phyloP scores from a whole-genome alignment of 2,888 invertebrate genomes.

The Pristionchus arcanus region DNA sequence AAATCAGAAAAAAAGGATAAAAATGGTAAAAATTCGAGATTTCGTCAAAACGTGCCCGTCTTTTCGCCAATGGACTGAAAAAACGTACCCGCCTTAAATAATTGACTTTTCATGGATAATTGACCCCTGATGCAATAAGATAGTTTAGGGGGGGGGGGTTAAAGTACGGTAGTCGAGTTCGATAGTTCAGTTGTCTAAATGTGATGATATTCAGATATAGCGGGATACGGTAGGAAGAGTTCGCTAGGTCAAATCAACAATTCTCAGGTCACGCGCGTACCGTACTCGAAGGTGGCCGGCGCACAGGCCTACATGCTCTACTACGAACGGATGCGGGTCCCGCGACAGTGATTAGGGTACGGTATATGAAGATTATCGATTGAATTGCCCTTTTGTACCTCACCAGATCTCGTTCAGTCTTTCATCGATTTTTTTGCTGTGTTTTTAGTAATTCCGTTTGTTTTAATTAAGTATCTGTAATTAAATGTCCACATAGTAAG shows the following conservation, averaged over 20 bases:
- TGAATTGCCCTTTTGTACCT: neutral
- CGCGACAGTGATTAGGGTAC: slow-evolving; percentile 5
- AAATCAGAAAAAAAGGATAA: too few relatives aligned
- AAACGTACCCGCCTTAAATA: too few relatives aligned
- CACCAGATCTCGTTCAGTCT: neutral
- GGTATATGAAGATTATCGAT: neutral
- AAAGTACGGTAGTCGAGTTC: too few relatives aligned
- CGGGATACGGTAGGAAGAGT: neutral
- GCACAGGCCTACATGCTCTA: slow-evolving; percentile 94
- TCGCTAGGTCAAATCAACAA: neutral
- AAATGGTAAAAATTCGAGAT: too few relatives aligned
- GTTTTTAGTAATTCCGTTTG: neutral
- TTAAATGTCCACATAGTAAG: neutral
- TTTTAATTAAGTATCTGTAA: neutral
- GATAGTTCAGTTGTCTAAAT: too few relatives aligned
- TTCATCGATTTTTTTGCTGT: neutral
- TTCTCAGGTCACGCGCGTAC: slow-evolving; percentile 83
- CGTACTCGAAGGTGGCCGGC: slow-evolving; percentile 88
- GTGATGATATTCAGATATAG: neutral
- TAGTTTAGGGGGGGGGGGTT: too few relatives aligned
- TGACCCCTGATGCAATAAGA: too few relatives aligned
- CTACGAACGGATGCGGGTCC: slow-evolving; percentile 84
- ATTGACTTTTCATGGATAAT: too few relatives aligned
- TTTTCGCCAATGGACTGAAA: too few relatives aligned
- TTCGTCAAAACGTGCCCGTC: too few relatives aligned